A percentile compares a stretch with the other conserved stretches of the same genome.
These are phyloP conservation scores for Melitaea athalia DNA, from an alignment of 2,888 invertebrate species.

Conservation along the genomic window DNA sequence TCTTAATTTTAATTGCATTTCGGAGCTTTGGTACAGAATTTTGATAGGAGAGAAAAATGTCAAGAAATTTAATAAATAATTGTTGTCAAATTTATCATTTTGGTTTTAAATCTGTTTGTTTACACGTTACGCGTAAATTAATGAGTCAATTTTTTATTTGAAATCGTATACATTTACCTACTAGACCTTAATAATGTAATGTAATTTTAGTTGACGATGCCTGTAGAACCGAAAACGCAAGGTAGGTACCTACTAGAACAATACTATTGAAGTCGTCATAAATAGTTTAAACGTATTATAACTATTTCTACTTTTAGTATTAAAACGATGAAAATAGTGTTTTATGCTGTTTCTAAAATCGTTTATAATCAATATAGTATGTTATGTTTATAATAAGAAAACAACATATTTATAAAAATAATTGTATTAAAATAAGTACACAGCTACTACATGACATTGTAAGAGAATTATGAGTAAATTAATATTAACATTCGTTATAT, in stretches of 20 bases:
- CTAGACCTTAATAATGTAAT: background rate
- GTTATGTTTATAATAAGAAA: too few species aligned
- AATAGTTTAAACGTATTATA: too few species aligned
- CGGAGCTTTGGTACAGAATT: too few species aligned
- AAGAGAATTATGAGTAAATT: too few species aligned
- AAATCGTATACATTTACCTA: background rate
- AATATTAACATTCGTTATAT: too few species aligned
- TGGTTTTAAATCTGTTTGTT: background rate
- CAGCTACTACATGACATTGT: too few species aligned
- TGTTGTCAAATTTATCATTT: background rate
- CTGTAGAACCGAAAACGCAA: conserved; percentile 46
- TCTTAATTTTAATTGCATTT: background rate
- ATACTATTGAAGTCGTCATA: too few species aligned
- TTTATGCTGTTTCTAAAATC: background rate
- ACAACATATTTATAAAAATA: too few species aligned
- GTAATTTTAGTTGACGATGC: conserved; percentile 33
- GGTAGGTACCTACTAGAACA: conserved; percentile 45
- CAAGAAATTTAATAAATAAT: background rate
- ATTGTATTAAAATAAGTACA: too few species aligned
- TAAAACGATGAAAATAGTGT: background rate
- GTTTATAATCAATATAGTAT: too few species aligned
- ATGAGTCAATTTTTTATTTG: background rate
- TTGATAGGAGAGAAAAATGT: background rate
- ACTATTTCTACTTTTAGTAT: too few species aligned
- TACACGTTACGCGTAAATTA: background rate